These are phyloP conservation scores for Zootoca vivipara DNA, from an alignment of 2,113 vertebrate species.

Conservation along the genomic window DNA sequence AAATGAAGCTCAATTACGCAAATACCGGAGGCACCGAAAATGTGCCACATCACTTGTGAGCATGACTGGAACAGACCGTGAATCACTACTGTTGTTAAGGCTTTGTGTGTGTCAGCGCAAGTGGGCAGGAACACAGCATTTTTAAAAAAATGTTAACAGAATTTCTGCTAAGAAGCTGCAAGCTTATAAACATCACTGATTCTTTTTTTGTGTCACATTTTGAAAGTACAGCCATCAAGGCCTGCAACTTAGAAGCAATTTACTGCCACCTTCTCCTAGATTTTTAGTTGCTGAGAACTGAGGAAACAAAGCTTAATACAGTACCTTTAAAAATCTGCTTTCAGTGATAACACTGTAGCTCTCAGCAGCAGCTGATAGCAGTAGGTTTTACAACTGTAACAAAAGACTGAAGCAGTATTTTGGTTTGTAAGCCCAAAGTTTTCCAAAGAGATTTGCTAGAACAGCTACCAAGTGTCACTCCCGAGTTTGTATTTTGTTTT, in stretches of 20 bases:
- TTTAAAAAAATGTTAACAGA: slow-evolving; percentile 43
- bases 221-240: slow-evolving; percentile 25
- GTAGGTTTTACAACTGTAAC: slow-evolving; percentile 37
- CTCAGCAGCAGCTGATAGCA: not conserved
- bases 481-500: slow-evolving; percentile 43
- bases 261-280: slow-evolving; percentile 30
- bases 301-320: not conserved
- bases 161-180: slow-evolving; percentile 41
- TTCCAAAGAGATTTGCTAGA: slow-evolving; percentile 32
- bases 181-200: slow-evolving; percentile 41
- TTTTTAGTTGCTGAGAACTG: not conserved
- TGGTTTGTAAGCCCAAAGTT: slow-evolving; percentile 40
- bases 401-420: slow-evolving; percentile 31
- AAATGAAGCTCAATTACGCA: slow-evolving; percentile 50
- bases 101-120: slow-evolving; percentile 68
- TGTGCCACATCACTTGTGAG: slow-evolving; percentile 62
- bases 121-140: slow-evolving; percentile 72
- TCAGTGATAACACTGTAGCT: not conserved
- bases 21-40: slow-evolving; percentile 60
- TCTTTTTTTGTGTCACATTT: not conserved
- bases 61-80: slow-evolving; percentile 67
- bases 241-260: not conserved
- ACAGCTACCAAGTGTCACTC: slow-evolving; percentile 48
- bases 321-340: not conserved
- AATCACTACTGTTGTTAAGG: slow-evolving; percentile 72